phyloP scores from a whole-genome alignment of 2,888 invertebrate species.

The Camptogramma bilineatum region DNA sequence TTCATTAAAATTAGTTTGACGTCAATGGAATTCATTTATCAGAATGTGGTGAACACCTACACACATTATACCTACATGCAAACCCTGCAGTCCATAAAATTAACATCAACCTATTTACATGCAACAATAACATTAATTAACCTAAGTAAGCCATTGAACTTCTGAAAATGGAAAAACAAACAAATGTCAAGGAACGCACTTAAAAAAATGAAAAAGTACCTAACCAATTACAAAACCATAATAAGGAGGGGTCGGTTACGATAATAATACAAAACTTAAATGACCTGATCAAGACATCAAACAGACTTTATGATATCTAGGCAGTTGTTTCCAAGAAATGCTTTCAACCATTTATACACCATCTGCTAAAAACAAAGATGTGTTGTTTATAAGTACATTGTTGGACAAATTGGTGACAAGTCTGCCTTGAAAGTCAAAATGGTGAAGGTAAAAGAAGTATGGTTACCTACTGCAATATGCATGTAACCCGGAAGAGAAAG shows the following conservation, averaged over 20 bases:
- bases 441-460: constrained; percentile 24
- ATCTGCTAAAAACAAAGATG: constrained; percentile 5
- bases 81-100: background rate
- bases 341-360: background rate
- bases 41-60: constrained; percentile 11
- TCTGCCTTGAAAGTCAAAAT: constrained; percentile 41
- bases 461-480: constrained; percentile 21
- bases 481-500: constrained; percentile 45
- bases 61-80: background rate
- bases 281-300: no score
- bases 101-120: background rate
- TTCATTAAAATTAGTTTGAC: constrained; percentile 48
- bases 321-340: background rate
- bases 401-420: constrained; percentile 30
- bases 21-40: constrained; percentile 49
- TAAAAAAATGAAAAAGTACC: background rate
- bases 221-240: background rate
- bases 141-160: background rate
- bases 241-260: no score
- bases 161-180: background rate
- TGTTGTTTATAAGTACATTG: constrained; percentile 9
- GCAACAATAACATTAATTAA: constrained; percentile 1
- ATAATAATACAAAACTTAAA: no score
- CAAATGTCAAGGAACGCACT: background rate
- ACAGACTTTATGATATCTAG: background rate